Base-by-base conservation (phyloP, 2,113 vertebrate species). In the Alectura lathami region DNA sequence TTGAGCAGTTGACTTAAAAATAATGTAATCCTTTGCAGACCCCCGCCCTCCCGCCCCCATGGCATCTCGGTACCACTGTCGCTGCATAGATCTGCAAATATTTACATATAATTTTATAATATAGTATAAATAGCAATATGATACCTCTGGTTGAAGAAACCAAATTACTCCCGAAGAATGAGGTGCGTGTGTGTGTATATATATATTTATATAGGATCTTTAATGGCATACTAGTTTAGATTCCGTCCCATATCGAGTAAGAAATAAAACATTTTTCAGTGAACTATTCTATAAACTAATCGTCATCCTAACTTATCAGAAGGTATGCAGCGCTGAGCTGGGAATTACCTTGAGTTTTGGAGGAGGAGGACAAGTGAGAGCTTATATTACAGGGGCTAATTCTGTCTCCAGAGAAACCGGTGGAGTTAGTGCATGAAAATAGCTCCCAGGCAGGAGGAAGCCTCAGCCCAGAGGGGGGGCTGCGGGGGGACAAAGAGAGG, bases 361-460 rank as follows among this genome's bases (percentile, higher is more conserved):
- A 88, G 89, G 81, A 90, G 83, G 79, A 88, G 93, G 83, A 90
- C 66, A 89, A 85, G 75, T 84, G 89, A 87, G 81, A 92, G 81
- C 89, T 94, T 93, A 78, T 96, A 68, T 93, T 96, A 77, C 88
- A 91, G 89, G 80, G 93, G 43, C 93, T 86, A 48, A 79, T 93
- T 94, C 91, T 93, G 89, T 94, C 86, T 96, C 94, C 89, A 89
- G 86, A 92, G 91, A 95, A 94, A 97, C 91, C 88, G 53, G 82
- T 81, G 73, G 86, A 79, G 94, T 93, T 93, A 94, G 93, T 84
- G 89, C 91, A 89, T 91, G 95, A 93, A 95, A 93, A 95, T 84
- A 95, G 93, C 94, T 97, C 97, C 89, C 92, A 97, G 72, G 89
- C 7, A 9, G 86, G 77, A 97, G 91, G 74, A 91, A 97, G 78